Base-by-base conservation (phyloP, 1,140 invertebrate genomes). In the Drosophila lacteicornis region DNA sequence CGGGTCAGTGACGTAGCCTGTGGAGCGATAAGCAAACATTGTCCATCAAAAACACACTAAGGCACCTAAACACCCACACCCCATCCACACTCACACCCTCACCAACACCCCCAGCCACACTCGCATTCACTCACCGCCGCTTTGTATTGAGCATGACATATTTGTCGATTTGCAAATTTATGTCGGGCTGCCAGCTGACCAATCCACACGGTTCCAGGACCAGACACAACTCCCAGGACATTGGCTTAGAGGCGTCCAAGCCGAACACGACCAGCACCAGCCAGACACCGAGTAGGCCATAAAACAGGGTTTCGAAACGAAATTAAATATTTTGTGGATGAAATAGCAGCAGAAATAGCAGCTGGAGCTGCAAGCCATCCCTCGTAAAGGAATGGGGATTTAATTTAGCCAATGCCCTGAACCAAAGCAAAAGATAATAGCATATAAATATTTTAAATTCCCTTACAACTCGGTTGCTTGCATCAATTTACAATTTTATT, bases 151-250 rank as follows among this genome's bases (percentile, higher is more conserved):
- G 77, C 76, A 83, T 80, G 83, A 87, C 83, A 88, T 87, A 87
- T 88, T 88, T 88, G 84, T 88, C 84, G 84, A 88, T 84, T 88
- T 88, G 77, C 84, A 88, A 88, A 88, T 88, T 88, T 83, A 88
- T 88, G 80, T 80, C 77, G 80, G 56, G 13, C 60, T 42, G 38
- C 51, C 36, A 42, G 19, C 42, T 45, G 46, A 30, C 61, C 49
- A 61, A 53, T 40, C 27, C 67, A 40, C 40, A 66, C 42, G n/a
- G 53, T 27, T 22, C 61, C 62, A 43, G 49, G 30, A 45, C 40
- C 40, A 22, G 33, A 15, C 49, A 33, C 38, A 51, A 46, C 17
- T 68, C 19, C 63, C 69, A 58, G 69, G 69, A 60, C 68, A 61
- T 79, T 74, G 58, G 68, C 68, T 80, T 66, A 68, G 62, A 50